Base-by-base conservation (phyloP, 2,888 invertebrate genomes). In the Polyommatus icarus region DNA sequence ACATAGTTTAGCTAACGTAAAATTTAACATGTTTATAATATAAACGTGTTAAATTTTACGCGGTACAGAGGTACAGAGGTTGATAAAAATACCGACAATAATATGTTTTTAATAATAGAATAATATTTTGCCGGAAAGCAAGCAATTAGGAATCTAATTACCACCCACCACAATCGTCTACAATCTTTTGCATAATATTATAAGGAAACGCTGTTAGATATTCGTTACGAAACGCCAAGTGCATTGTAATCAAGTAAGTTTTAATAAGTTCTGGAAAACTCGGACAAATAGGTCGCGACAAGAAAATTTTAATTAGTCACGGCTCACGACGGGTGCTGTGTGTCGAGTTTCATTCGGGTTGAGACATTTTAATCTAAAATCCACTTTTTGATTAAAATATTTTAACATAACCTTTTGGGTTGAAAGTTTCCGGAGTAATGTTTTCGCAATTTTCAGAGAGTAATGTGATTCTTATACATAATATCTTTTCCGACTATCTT, bases 301-400 rank as follows among this genome's bases (percentile, higher is more conserved):
- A 76, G 76, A 76, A 76, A 76, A 76, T 76, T 76, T 76, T 76
- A 76, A 76, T 76, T 76, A 76, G 76, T 76, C 61, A 67, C 29
- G 59, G 59, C n/a, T 59, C 59, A 29, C 67, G 67, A 67, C 61
- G n/a, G 20, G 10, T 24, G 24, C 61, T 61, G 67, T 18, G 29
- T 67, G 67, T 67, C 32, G 29, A 67, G 12, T 67, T 29, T 67
- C 67, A 67, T 67, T 32, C 67, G 29, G 29, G 67, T 61, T 61
- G 61, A 67, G 29, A 67, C 29, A 67, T 67, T 67, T 67, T 67
- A 67, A 67, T 67, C 29, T 67, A 32, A 67, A 67, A 67, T 67
- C 29, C 67, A 67, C 29, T 67, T 67, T 67, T 67, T 32, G 67
- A 67, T 67, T 67, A 67, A 67, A 67, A 67, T 67, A 67, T 67